Percentiles rank a stretch among this genome's conserved stretches.
phyloP scores from a whole-genome alignment of 2,797 vertebrate species.

The Amniataba percoides region DNA sequence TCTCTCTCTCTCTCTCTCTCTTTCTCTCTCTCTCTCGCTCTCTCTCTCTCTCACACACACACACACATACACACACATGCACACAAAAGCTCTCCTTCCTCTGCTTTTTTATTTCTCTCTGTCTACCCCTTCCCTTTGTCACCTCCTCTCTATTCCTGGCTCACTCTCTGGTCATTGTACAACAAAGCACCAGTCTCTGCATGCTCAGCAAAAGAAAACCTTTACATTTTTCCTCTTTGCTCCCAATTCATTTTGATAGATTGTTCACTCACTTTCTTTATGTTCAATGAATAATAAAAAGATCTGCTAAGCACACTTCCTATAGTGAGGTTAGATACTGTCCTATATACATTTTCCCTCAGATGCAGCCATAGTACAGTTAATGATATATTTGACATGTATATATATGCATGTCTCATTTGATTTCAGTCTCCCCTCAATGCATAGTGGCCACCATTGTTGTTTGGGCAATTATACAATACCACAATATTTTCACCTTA shows the following conservation, averaged over 20 bases:
- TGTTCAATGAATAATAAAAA: constrained; percentile 77
- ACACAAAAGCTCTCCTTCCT: constrained; percentile 43
- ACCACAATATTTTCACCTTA: not conserved
- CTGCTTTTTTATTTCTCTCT: constrained; percentile 36
- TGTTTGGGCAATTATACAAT: constrained; percentile 18
- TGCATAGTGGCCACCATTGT: not conserved
- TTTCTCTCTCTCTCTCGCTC: not conserved
- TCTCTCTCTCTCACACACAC: too few relatives aligned
- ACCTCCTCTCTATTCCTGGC: constrained; percentile 49
- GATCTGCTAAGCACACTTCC: constrained; percentile 50
- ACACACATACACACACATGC: not conserved
- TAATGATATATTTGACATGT: constrained; percentile 64
- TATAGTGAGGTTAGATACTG: constrained; percentile 45
- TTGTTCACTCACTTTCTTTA: constrained; percentile 61
- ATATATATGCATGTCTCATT: constrained; percentile 49
- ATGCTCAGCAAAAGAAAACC: constrained; percentile 72
- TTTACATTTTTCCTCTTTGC: constrained; percentile 59
- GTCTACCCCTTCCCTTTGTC: constrained; percentile 41
- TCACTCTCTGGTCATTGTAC: constrained; percentile 59
- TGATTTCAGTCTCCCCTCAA: constrained; percentile 26
- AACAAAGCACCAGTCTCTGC: constrained; percentile 65
- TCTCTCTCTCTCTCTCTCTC: not conserved
- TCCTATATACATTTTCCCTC: constrained; percentile 47
- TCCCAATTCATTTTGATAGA: constrained; percentile 73
- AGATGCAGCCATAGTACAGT: constrained; percentile 48